These are phyloP conservation scores for Capitulum mitella DNA, from an alignment of 2,888 invertebrate genomes.

Conservation along the genomic window DNA sequence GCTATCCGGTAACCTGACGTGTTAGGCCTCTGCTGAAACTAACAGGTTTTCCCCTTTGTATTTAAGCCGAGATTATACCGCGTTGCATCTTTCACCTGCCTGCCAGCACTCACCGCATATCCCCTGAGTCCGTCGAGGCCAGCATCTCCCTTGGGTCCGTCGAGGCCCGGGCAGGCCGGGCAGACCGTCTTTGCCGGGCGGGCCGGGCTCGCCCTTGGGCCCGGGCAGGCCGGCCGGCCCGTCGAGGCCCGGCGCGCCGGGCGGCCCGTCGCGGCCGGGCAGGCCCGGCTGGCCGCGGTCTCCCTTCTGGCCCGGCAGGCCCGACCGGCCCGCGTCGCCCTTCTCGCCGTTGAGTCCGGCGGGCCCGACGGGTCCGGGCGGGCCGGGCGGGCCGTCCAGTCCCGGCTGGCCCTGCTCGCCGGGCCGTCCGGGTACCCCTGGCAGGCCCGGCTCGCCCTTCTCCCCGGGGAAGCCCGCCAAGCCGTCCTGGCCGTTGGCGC, in stretches of 20 bases:
- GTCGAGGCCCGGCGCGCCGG: neutral
- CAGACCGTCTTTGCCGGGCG: constrained; percentile 49
- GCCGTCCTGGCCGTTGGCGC: constrained; percentile 37
- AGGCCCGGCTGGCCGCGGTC: constrained; percentile 46
- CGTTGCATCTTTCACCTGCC: too few relatives aligned
- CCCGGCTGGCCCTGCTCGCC: constrained; percentile 38
- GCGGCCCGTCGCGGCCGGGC: constrained; percentile 37
- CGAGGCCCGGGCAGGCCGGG: constrained; percentile 42
- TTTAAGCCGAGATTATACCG: too few relatives aligned
- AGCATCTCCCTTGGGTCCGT: constrained; percentile 31
- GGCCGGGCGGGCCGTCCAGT: constrained; percentile 35
- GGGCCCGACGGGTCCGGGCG: neutral
- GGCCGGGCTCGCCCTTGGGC: constrained; percentile 50
- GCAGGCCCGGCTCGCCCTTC: constrained; percentile 51
- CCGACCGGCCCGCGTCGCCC: neutral
- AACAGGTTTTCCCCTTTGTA: too few relatives aligned
- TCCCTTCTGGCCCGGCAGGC: constrained; percentile 47
- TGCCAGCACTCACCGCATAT: neutral
- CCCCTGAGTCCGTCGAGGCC: constrained; percentile 40
- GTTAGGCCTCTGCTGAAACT: too few relatives aligned
- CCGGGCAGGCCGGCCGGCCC: constrained; percentile 42
- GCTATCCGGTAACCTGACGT: too few relatives aligned
- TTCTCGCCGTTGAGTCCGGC: constrained; percentile 35
- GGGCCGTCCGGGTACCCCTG: constrained; percentile 40
- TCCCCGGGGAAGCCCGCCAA: constrained; percentile 49